Percentiles rank a stretch among this genome's conserved stretches.
Conservation (phyloP, 2,888 invertebrate species). For the Drosophila kambysellisi region DNA sequence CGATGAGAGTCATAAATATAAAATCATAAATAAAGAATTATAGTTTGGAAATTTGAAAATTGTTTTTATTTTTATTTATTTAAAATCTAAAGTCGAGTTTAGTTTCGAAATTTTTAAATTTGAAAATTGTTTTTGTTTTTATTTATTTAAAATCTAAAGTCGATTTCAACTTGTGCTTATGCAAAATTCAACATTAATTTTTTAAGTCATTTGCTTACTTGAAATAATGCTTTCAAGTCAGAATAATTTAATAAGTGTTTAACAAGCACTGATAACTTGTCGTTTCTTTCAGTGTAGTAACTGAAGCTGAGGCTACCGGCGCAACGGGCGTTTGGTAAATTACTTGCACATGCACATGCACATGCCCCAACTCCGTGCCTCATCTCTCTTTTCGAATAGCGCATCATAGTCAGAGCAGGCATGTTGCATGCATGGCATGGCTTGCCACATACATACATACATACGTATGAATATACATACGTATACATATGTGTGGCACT, state of each 20-base stretch:
- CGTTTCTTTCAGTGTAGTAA: constrained; percentile 14
- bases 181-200: neutral
- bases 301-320: constrained; percentile 49
- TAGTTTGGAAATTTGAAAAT: too few species aligned
- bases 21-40: too few species aligned
- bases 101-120: too few species aligned
- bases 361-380: constrained; percentile 34
- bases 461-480: neutral
- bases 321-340: constrained; percentile 72
- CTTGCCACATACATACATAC: neutral
- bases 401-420: constrained; percentile 22
- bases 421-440: constrained; percentile 42
- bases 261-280: neutral
- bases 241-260: neutral
- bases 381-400: constrained; percentile 15
- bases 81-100: too few species aligned
- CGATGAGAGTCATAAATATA: too few species aligned
- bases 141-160: neutral
- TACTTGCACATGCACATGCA: constrained; percentile 69
- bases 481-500: constrained; percentile 6
- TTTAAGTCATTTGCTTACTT: neutral
- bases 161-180: neutral
- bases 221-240: neutral
- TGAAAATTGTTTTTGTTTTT: neutral
- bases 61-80: too few species aligned